Base-by-base conservation (phyloP, 2,797 vertebrate genomes). In the Acropternis orthonyx region DNA sequence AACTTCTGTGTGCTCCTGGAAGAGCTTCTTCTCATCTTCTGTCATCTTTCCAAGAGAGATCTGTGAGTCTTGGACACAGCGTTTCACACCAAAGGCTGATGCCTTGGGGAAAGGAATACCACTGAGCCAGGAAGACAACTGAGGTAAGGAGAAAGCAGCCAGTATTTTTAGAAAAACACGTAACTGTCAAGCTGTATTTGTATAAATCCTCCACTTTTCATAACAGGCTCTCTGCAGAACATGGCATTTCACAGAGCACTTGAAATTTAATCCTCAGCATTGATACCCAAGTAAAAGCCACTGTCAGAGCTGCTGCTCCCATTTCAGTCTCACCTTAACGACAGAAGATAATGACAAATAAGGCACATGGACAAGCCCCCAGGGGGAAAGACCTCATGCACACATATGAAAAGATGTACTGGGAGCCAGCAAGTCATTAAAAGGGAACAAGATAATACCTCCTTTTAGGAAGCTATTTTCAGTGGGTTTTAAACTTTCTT, bases 171-270 rank as follows among this genome's bases (percentile, higher is more conserved):
- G 77, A 78, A 77, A 68, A 92, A 58, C 52, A 61, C 1, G 0
- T 34, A 89, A 82, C 65, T 88, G 61, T 66, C 77, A 91, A 83
- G 69, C 36, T 86, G 37, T 48, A 63, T 92, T 95, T 92, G 81
- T 93, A 65, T 55, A 94, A 93, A 93, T 72, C 30, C 65, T 68
- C 27, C 73, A 72, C 65, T 93, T 94, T 86, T 67, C 46, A 1
- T 36, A 84, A 78, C 66, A 82, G 88, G 44, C 37, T 93, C 71
- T 89, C 39, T 0, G 2, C 49, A 94, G 90, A 90, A 73, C 34
- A 36, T 0, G 0, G 43, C 77, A 67, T 71, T 81, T 89, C 88
- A 85, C 67, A 83, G 36, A 95, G 43, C 52, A 52, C 56, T 92
- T 84, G 52, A 89, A 93, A 93, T 91, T 28, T 67, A 92, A 92